These are phyloP conservation scores for Oscheius myriophilus DNA, from an alignment of 2,888 invertebrate genomes.

Conservation along the genomic window DNA sequence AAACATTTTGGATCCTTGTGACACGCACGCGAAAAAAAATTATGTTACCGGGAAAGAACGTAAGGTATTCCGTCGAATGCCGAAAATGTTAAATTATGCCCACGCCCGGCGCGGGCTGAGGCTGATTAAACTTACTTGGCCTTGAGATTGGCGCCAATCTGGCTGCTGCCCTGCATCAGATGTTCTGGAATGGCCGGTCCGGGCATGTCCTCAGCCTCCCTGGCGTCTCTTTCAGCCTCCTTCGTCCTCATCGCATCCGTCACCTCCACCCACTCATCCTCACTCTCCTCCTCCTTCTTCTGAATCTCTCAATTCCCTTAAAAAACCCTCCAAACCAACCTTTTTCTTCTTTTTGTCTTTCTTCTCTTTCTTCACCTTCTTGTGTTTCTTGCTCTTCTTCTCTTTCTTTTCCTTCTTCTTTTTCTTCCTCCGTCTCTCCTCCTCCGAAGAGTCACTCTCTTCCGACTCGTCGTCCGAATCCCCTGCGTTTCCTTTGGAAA, in stretches of 20 bases:
- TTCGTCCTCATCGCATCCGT: conserved; percentile 34
- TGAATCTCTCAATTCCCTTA: neutral
- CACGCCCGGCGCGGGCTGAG: neutral
- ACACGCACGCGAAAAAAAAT: too few relatives aligned
- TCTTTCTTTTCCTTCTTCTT: conserved; percentile 47
- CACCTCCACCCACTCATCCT: conserved; percentile 34
- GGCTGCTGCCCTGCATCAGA: conserved; percentile 32
- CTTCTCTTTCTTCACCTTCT: conserved; percentile 44
- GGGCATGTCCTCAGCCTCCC: conserved; percentile 47
- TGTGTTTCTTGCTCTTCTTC: conserved; percentile 41
- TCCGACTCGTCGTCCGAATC: conserved; percentile 7
- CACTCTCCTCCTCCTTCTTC: conserved; percentile 27
- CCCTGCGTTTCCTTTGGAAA: conserved; percentile 14
- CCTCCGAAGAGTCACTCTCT: conserved; percentile 31
- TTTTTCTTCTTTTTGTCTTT: conserved; percentile 41
- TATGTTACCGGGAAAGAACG: too few relatives aligned
- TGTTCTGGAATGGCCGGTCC: conserved; percentile 49
- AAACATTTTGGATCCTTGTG: too few relatives aligned
- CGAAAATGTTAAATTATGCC: too few relatives aligned
- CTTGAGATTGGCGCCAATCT: neutral
- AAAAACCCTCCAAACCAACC: conserved; percentile 1
- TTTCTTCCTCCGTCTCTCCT: conserved; percentile 40
- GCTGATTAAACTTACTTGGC: conserved; percentile 12
- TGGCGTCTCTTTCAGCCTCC: conserved; percentile 33
- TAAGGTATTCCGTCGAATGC: too few relatives aligned